Evolutionary conservation across 2,797 vertebrate genomes (phyloP), one percentile per base, ranked within the genome.

Genomic region (Gymnothorax javanicus): DNA sequence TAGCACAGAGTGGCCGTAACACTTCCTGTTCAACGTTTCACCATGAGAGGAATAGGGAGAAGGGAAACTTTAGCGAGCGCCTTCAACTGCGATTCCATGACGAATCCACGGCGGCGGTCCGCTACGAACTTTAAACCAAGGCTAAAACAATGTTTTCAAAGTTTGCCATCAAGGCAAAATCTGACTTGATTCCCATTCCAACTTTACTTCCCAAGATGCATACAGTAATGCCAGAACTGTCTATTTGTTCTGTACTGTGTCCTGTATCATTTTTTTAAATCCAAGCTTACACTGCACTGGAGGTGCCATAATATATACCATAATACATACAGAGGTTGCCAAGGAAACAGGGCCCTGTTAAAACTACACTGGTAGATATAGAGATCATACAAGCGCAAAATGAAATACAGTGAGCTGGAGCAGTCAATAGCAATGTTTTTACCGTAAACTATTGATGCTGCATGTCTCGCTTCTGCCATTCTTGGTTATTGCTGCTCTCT

Each of bases 281-380:
- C 13, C 4, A 33, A 25, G 1, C 5, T n/a, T 54, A 54, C 8
- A 11, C 50, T 52, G 52, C 15, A 79, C 7, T 52, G 4, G 2
- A 54, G 50, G 50, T 81, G 17, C 50, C 73, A 33, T 52, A 20
- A 1, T 43, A 1, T 43, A 43, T 43, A 43, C 33, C 33, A 43
- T 1, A 1, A 43, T 43, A 43, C 2, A 43, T 43, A 43, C 33
- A 54, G 17, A n/a, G 27, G 83, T 87, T 87, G 84, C 84, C 87
- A 82, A 75, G 87, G 87, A 69, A 85, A 87, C 83, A 84, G 54
- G 77, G 73, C 71, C 33, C 33, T 75, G 57, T 58, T 71, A 82
- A 79, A 87, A 33, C 4, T 12, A 75, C 82, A 59, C 43, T 23
- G 54, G n/a, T 20, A 43, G 73, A 86, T 67, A 27, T 11, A 1